Evolutionary conservation across 2,797 vertebrate species (phyloP).

Genomic region (Myripristis jacobus): DNA sequence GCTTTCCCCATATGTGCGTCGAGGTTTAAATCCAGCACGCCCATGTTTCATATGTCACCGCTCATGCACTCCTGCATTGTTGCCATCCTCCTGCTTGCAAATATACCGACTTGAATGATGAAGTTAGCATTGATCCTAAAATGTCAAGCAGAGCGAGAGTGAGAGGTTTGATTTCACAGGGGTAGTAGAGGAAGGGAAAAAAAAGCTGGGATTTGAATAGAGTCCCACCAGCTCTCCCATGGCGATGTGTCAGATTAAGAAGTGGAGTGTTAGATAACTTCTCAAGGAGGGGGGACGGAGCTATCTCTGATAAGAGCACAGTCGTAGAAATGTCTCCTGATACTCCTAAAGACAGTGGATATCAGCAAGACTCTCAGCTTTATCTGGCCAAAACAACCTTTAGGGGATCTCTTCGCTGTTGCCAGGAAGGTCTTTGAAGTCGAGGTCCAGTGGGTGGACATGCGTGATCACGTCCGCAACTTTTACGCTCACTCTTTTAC

Average conservation of each 20-base stretch:
- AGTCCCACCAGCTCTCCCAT: conserved; percentile 30
- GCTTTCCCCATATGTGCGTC: conserved; percentile 10
- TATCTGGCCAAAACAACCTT: conserved; percentile 55
- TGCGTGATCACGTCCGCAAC: conserved; percentile 1
- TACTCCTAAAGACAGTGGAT: conserved; percentile 56
- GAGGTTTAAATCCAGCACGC: conserved; percentile 20
- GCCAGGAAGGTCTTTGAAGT: conserved; percentile 12
- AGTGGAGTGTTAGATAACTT: conserved; percentile 62
- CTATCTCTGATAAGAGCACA: conserved; percentile 53
- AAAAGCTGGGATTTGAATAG: conserved; percentile 46
- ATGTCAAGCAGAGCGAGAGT: conserved; percentile 41
- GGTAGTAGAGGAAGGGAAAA: conserved; percentile 7
- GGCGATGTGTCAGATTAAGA: conserved; percentile 56
- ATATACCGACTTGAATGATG: conserved; percentile 36
- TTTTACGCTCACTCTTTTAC: background rate
- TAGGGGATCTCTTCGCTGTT: conserved; percentile 30
- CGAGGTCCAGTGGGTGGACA: background rate
- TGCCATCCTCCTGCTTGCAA: background rate
- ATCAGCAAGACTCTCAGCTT: conserved; percentile 39
- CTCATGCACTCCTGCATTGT: background rate
- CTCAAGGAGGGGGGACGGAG: conserved; percentile 39
- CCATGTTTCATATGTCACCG: conserved; percentile 2
- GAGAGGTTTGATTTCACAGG: conserved; percentile 25
- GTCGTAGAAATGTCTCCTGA: conserved; percentile 49
- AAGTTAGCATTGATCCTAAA: conserved; percentile 37